Conservation (phyloP, 1,140 invertebrate genomes). For the Oppia nitens region DNA sequence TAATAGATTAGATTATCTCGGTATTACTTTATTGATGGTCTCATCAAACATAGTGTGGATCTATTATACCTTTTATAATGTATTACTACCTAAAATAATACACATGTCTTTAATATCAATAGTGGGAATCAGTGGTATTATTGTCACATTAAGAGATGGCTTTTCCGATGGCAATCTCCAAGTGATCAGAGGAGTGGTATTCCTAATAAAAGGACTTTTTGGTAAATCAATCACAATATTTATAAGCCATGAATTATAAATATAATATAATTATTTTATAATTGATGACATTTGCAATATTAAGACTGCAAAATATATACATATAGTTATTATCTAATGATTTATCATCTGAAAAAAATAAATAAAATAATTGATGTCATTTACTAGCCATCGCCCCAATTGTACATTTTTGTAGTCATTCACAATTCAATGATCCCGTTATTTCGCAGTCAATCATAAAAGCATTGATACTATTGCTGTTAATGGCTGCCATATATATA, state of each 20-base stretch:
- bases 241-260: too few species aligned
- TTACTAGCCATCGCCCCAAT: conserved; percentile 73
- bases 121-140: conserved; percentile 76
- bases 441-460: neutral
- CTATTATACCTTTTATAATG: conserved; percentile 96
- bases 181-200: conserved; percentile 71
- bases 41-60: conserved; percentile 98
- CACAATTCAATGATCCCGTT: conserved; percentile 24
- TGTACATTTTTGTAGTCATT: conserved; percentile 46
- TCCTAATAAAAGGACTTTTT: conserved; percentile 44
- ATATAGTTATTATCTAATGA: too few species aligned
- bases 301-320: too few species aligned
- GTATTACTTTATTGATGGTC: conserved; percentile 90
- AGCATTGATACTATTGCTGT: conserved; percentile 37
- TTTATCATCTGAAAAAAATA: too few species aligned
- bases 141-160: conserved; percentile 93
- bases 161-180: conserved; percentile 82
- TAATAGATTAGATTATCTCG: conserved; percentile 80
- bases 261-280: too few species aligned
- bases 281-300: too few species aligned
- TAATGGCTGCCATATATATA: conserved; percentile 90
- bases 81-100: conserved; percentile 52
- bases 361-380: too few species aligned
- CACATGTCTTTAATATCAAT: conserved; percentile 75
- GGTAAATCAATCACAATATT: too few species aligned